A percentile compares a stretch with the other conserved stretches of the same genome.
These are phyloP conservation scores for Sinhomidia bicolor DNA, from an alignment of 2,888 invertebrate genomes.

Conservation along the genomic window DNA sequence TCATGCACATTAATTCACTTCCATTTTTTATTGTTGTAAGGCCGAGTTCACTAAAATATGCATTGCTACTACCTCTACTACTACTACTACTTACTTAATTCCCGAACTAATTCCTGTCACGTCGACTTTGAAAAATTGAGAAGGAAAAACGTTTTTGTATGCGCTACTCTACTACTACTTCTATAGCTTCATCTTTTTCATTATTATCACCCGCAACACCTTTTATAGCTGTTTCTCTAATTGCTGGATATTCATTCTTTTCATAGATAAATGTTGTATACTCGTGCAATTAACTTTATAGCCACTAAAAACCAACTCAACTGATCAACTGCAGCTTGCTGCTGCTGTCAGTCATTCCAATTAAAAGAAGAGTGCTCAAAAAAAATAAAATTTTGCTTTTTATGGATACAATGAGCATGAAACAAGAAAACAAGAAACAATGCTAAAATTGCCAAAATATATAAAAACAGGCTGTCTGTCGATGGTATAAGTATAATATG, in stretches of 20 bases:
- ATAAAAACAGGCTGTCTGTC: too few species aligned
- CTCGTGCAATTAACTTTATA: conserved; percentile 54
- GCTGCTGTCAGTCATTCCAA: conserved; percentile 22
- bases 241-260: conserved; percentile 7
- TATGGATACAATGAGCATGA: too few species aligned
- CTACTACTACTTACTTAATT: conserved; percentile 14
- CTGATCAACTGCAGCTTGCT: neutral
- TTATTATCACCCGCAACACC: conserved; percentile 26
- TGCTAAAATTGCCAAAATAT: too few species aligned
- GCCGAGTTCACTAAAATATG: too few species aligned
- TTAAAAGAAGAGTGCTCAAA: conserved; percentile 19
- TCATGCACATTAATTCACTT: too few species aligned
- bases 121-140: conserved; percentile 31
- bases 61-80: neutral
- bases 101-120: conserved; percentile 56
- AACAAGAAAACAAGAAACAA: neutral
- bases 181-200: neutral
- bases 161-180: neutral
- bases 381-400: neutral
- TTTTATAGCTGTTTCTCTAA: conserved; percentile 52
- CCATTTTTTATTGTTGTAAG: too few species aligned
- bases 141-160: neutral
- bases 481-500: too few species aligned
- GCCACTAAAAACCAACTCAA: conserved; percentile 20
- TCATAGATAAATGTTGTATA: neutral